Evolutionary conservation across 2,888 invertebrate genomes (phyloP).

Genomic region (Chromoteleia sp.): DNA sequence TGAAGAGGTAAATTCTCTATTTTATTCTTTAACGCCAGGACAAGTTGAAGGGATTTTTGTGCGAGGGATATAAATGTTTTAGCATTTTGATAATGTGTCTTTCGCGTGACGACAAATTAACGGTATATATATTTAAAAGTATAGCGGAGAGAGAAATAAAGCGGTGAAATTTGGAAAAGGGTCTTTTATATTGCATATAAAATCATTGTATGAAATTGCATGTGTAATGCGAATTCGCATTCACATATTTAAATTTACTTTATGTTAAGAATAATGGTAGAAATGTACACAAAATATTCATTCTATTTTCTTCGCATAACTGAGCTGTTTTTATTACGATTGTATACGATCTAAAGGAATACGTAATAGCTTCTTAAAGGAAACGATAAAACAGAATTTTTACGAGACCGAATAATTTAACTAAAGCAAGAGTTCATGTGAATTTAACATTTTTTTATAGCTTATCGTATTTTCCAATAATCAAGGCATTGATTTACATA

Average conservation of each 20-base stretch:
- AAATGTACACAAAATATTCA: constrained; percentile 26
- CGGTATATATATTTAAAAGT: constrained; percentile 1
- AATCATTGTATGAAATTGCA: not conserved
- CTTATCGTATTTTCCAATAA: not conserved
- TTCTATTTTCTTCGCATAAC: constrained; percentile 18
- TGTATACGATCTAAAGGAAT: constrained; percentile 29
- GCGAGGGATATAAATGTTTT: constrained; percentile 21
- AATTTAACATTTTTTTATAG: not conserved
- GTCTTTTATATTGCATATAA: not conserved
- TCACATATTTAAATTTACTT: constrained; percentile 8
- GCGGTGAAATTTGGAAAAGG: not conserved
- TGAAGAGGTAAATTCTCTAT: not conserved
- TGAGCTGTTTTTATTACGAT: constrained; percentile 25
- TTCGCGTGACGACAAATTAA: constrained; percentile 27
- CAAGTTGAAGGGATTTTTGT: constrained; percentile 20
- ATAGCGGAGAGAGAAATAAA: not conserved
- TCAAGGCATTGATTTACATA: too few relatives aligned
- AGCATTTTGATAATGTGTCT: constrained; percentile 13
- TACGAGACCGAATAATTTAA: constrained; percentile 15
- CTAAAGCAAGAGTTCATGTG: constrained; percentile 12
- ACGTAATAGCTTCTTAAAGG: constrained; percentile 26
- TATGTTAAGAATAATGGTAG: constrained; percentile 5
- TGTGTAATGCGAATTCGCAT: not conserved
- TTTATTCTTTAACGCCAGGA: constrained; percentile 9
- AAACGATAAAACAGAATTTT: constrained; percentile 20